Conservation (phyloP, 2,888 invertebrate species). For the Nebria brevicollis region DNA sequence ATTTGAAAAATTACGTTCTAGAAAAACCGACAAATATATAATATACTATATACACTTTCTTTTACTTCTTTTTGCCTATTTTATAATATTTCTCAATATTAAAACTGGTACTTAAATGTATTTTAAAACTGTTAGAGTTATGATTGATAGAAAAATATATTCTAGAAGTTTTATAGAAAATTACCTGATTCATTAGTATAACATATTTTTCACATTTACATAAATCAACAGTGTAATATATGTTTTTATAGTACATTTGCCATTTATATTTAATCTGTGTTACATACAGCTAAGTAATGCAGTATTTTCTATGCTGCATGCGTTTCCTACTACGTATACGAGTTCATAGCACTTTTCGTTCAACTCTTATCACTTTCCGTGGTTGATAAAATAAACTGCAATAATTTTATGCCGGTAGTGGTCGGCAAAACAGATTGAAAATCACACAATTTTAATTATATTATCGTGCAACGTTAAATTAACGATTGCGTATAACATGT, state of each 20-base stretch:
- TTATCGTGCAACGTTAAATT: not conserved
- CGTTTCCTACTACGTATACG: not conserved
- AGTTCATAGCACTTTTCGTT: slow-evolving; percentile 32
- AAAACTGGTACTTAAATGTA: too few species aligned
- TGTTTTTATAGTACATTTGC: not conserved
- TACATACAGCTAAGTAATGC: not conserved
- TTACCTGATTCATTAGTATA: too few species aligned
- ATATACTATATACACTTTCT: too few species aligned
- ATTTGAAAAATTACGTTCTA: not conserved
- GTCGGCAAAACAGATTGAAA: not conserved
- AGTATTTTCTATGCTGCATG: not conserved
- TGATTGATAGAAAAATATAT: too few species aligned
- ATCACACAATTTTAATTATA: not conserved
- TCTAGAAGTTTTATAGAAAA: too few species aligned
- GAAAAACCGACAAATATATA: not conserved
- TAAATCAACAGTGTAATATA: not conserved
- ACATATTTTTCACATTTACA: not conserved
- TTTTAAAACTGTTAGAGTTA: too few species aligned
- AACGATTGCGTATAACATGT: not conserved
- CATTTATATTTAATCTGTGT: not conserved
- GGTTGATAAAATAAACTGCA: slow-evolving; percentile 27
- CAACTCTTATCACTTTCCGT: slow-evolving; percentile 22
- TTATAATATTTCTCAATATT: too few species aligned
- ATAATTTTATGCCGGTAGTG: not conserved
- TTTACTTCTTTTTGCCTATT: too few species aligned